phyloP scores from a whole-genome alignment of 2,888 invertebrate species.

The Monoplex corrugatus region DNA sequence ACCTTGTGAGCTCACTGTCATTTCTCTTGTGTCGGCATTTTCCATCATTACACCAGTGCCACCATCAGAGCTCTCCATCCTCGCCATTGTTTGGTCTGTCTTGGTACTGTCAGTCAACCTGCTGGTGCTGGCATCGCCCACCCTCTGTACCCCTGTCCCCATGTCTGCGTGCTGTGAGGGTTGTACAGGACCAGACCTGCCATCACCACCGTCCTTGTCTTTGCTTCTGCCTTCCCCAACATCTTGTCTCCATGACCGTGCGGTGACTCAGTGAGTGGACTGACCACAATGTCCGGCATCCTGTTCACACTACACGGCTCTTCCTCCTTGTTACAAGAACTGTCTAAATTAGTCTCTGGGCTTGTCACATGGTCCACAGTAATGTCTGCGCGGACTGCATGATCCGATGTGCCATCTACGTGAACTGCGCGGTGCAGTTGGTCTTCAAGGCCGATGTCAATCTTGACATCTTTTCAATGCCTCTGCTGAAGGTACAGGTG shows the following conservation, averaged over 20 bases:
- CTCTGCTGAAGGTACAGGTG: too few species aligned
- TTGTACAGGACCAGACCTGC: not conserved
- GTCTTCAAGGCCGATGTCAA: too few species aligned
- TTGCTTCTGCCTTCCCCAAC: not conserved
- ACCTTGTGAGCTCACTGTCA: not conserved
- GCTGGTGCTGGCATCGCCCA: too few species aligned
- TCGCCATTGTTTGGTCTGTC: too few species aligned
- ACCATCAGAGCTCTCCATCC: too few species aligned
- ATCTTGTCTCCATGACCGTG: too few species aligned
- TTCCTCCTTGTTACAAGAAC: not conserved
- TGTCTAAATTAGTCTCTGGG: not conserved
- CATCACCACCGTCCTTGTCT: too few species aligned
- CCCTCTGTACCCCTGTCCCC: not conserved
- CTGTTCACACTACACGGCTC: not conserved
- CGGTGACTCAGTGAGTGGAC: not conserved
- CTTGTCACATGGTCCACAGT: not conserved
- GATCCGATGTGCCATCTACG: not conserved
- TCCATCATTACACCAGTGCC: too few species aligned
- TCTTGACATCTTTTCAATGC: too few species aligned
- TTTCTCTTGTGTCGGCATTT: too few species aligned
- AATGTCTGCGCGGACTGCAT: not conserved
- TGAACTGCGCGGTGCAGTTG: not conserved
- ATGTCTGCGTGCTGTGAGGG: not conserved
- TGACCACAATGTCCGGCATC: conserved; percentile 11
- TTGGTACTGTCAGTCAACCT: too few species aligned